These are phyloP conservation scores for Prinia subflava DNA, from an alignment of 2,113 vertebrate genomes.

Conservation along the genomic window DNA sequence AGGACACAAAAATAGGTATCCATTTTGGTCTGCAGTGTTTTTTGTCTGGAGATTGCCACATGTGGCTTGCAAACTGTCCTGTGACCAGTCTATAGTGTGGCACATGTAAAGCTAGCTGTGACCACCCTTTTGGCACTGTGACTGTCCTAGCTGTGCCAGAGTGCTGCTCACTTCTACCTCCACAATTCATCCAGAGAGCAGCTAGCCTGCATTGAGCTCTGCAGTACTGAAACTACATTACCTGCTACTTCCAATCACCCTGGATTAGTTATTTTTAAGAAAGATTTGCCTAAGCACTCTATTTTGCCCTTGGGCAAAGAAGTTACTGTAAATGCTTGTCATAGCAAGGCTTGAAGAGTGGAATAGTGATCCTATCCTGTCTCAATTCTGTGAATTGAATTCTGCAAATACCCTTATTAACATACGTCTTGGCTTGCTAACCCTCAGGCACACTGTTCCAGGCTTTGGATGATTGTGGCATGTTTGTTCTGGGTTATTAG, in stretches of 20 bases:
- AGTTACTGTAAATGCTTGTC: not conserved
- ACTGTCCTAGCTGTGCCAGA: not conserved
- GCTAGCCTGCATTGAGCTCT: not conserved
- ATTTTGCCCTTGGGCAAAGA: not conserved
- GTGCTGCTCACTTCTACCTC: not conserved
- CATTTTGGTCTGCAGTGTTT: not conserved
- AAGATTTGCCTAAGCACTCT: not conserved
- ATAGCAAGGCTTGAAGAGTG: not conserved
- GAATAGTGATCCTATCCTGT: not conserved
- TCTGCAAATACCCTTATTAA: not conserved
- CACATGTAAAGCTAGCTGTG: not conserved
- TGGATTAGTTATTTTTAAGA: not conserved
- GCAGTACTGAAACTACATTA: not conserved
- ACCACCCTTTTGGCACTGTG: not conserved
- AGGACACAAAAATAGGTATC: rapidly evolving
- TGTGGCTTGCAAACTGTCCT: not conserved
- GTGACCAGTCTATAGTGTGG: not conserved
- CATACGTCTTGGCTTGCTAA: not conserved
- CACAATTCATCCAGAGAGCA: not conserved
- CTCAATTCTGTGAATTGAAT: not conserved
- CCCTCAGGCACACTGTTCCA: not conserved
- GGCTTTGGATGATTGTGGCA: not conserved
- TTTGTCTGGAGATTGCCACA: not conserved
- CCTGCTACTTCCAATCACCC: not conserved
- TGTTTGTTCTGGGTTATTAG: not conserved